A percentile compares a stretch with the other conserved stretches of the same genome.
Conservation (phyloP, 2,797 vertebrate genomes). For the Hafferia zeledoni region DNA sequence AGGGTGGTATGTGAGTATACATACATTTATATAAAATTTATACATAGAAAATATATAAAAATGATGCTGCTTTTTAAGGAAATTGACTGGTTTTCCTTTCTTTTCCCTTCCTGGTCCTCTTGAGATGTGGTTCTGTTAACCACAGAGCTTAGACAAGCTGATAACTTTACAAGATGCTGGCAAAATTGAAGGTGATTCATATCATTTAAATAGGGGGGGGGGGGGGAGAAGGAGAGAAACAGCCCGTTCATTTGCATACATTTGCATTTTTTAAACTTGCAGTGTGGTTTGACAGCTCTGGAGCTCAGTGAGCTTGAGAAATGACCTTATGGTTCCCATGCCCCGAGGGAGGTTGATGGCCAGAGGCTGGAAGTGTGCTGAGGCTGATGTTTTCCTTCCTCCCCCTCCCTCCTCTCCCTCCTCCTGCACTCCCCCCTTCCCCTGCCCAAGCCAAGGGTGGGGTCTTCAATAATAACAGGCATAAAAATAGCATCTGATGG, state of each 20-base stretch:
- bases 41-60: background rate
- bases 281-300: conserved; percentile 29
- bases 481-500: conserved; percentile 21
- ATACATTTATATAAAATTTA: background rate
- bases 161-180: conserved; percentile 25
- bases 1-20: background rate
- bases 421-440: background rate
- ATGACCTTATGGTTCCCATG: conserved; percentile 55
- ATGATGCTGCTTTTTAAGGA: background rate
- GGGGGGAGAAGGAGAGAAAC: background rate
- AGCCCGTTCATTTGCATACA: background rate
- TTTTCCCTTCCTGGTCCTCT: background rate
- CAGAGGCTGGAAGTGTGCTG: conserved; percentile 22
- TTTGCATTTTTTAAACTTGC: conserved; percentile 23
- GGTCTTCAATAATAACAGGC: conserved; percentile 43
- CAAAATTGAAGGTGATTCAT: conserved; percentile 51
- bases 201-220: background rate
- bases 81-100: background rate
- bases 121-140: background rate
- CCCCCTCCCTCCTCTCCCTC: conserved; percentile 11
- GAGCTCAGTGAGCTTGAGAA: conserved; percentile 15
- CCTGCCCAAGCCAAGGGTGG: conserved; percentile 20
- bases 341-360: conserved; percentile 25
- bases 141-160: background rate
- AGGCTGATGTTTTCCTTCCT: conserved; percentile 36